A percentile compares a stretch with the other conserved stretches of the same genome.
Evolutionary conservation across 1,140 invertebrate genomes (phyloP).

Genomic region (Arion vulgaris): DNA sequence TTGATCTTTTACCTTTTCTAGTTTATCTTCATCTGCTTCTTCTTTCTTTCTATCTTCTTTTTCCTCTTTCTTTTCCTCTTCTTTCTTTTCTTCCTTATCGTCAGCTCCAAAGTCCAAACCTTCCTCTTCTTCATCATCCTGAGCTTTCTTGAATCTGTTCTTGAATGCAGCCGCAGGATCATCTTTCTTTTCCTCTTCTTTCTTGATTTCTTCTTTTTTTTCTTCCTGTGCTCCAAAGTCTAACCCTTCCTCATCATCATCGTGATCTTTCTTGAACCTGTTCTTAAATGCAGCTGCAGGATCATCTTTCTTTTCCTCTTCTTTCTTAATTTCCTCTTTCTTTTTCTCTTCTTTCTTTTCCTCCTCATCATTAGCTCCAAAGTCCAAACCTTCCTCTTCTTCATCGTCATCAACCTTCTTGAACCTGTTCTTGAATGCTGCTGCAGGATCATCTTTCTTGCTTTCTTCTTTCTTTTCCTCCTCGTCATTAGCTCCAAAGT

Average conservation of each 20-base stretch:
- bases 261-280: slow-evolving; percentile 33
- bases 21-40: slow-evolving; percentile 13
- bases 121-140: slow-evolving; percentile 36
- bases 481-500: slow-evolving; percentile 21
- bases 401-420: slow-evolving; percentile 33
- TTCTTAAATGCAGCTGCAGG: slow-evolving; percentile 33
- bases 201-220: slow-evolving; percentile 28
- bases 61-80: slow-evolving; percentile 37
- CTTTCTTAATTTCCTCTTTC: slow-evolving; percentile 33
- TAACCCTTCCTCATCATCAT: slow-evolving; percentile 30
- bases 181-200: slow-evolving; percentile 35
- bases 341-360: slow-evolving; percentile 35
- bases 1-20: slow-evolving; percentile 21
- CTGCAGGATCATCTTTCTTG: slow-evolving; percentile 40
- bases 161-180: slow-evolving; percentile 34
- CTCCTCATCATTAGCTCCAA: slow-evolving; percentile 31
- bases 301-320: slow-evolving; percentile 39
- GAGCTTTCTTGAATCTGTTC: slow-evolving; percentile 38
- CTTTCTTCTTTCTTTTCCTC: slow-evolving; percentile 34
- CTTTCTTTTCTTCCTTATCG: slow-evolving; percentile 25
- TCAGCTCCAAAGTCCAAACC: slow-evolving; percentile 34
- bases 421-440: slow-evolving; percentile 37
- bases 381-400: slow-evolving; percentile 29
- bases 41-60: slow-evolving; percentile 29
- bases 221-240: slow-evolving; percentile 32